Evolutionary conservation across 2,888 invertebrate genomes (phyloP).

Genomic region (Sphaeridia pumilis): DNA sequence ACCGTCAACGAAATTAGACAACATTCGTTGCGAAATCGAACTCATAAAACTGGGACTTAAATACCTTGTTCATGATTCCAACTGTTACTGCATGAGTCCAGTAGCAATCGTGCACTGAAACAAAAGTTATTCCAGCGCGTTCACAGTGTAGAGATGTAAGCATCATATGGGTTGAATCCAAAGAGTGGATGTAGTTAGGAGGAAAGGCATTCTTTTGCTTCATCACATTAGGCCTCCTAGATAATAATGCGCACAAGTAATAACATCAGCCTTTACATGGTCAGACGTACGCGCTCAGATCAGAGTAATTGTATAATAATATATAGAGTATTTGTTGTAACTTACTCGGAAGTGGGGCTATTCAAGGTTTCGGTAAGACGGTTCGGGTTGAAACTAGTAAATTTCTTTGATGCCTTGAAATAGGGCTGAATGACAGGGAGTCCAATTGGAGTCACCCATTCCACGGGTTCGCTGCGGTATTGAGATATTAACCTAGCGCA

Average conservation of each 20-base stretch:
- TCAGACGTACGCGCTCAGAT: too few species aligned
- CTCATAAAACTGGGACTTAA: conserved; percentile 7
- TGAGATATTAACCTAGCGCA: conserved; percentile 69
- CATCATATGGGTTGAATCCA: conserved; percentile 99
- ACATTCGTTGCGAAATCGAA: not conserved
- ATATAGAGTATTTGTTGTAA: too few species aligned
- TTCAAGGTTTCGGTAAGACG: too few species aligned
- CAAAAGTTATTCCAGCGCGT: conserved; percentile 71
- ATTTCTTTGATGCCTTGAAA: conserved; percentile 42
- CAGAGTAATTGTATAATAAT: too few species aligned
- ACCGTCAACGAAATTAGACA: conserved; percentile 10
- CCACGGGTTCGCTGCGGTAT: conserved; percentile 62
- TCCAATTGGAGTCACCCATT: conserved; percentile 93
- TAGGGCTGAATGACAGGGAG: conserved; percentile 93
- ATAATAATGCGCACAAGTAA: too few species aligned
- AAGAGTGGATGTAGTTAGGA: conserved; percentile 88
- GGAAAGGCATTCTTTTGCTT: conserved; percentile 96
- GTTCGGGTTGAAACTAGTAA: too few species aligned
- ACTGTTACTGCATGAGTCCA: conserved; percentile 94
- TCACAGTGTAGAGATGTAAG: conserved; percentile 83
- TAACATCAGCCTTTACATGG: too few species aligned
- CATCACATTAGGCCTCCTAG: conserved; percentile 68
- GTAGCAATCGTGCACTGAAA: conserved; percentile 97
- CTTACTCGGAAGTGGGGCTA: too few species aligned
- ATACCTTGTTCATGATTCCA: conserved; percentile 73